Conservation (phyloP, 2,797 vertebrate species). For the Oreochromis grahami region DNA sequence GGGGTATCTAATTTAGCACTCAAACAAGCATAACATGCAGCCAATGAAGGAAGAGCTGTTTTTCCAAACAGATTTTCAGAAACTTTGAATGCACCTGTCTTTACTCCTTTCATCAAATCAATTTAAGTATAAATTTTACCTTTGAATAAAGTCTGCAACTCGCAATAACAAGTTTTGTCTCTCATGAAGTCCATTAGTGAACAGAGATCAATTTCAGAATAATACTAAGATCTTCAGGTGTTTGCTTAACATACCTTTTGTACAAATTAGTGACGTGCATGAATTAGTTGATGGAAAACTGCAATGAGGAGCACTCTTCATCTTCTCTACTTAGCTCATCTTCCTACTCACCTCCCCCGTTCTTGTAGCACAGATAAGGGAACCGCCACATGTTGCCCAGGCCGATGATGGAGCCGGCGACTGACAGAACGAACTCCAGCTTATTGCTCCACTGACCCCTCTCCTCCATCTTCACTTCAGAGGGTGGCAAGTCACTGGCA, state of each 20-base stretch:
- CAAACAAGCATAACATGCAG: slow-evolving; percentile 34
- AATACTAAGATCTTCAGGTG: not conserved
- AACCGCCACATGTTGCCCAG: slow-evolving; percentile 95
- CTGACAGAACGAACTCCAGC: slow-evolving; percentile 87
- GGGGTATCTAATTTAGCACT: slow-evolving; percentile 43
- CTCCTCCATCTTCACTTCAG: slow-evolving; percentile 79
- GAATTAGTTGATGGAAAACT: not conserved
- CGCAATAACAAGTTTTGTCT: fast-evolving
- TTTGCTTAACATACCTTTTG: not conserved
- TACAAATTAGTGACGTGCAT: not conserved
- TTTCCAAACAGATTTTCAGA: not conserved
- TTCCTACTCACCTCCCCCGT: slow-evolving; percentile 86
- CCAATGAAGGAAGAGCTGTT: not conserved
- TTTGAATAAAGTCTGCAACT: not conserved
- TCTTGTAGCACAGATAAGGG: slow-evolving; percentile 96
- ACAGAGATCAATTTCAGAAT: not conserved
- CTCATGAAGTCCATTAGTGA: not conserved
- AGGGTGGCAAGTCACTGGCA: slow-evolving; percentile 20
- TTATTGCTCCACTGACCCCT: slow-evolving; percentile 94
- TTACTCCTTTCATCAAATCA: not conserved
- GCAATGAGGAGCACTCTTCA: fast-evolving
- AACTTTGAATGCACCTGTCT: not conserved
- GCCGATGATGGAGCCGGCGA: slow-evolving; percentile 91
- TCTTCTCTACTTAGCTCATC: not conserved
- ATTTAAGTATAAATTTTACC: not conserved